Evolutionary conservation across 2,797 vertebrate genomes (phyloP).

Genomic region (Siniperca undulata): DNA sequence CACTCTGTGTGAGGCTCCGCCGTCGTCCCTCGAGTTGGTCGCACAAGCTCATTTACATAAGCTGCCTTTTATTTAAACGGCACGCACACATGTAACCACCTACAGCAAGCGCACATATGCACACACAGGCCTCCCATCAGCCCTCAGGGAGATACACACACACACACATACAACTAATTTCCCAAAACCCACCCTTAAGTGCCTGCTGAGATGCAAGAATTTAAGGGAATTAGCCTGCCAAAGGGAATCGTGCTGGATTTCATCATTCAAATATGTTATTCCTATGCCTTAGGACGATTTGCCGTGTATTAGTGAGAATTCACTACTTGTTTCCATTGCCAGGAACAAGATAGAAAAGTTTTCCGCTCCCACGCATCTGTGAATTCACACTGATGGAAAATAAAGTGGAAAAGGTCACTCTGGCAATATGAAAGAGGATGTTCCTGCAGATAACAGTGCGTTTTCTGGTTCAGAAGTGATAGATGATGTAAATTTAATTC

Average conservation of each 20-base stretch:
- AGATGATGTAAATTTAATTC: conserved; percentile 64
- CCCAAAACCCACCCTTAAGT: conserved; percentile 64
- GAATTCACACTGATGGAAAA: conserved; percentile 49
- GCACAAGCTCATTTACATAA: conserved; percentile 75
- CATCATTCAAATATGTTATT: conserved; percentile 80
- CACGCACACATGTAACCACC: conserved; percentile 59
- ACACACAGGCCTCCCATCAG: conserved; percentile 49
- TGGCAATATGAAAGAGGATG: conserved; percentile 47
- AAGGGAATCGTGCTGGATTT: conserved; percentile 72
- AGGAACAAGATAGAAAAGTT: conserved; percentile 70
- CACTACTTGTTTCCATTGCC: conserved; percentile 54
- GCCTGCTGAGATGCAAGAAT: conserved; percentile 73
- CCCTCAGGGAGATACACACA: conserved; percentile 54
- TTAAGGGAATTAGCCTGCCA: conserved; percentile 75
- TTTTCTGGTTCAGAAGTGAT: conserved; percentile 62
- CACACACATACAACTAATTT: conserved; percentile 63
- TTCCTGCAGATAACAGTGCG: conserved; percentile 46
- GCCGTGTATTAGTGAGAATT: conserved; percentile 63
- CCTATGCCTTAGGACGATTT: conserved; percentile 71
- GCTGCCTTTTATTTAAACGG: conserved; percentile 68
- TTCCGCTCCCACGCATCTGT: conserved; percentile 41
- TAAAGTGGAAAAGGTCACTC: conserved; percentile 66
- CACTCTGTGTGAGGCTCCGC: conserved; percentile 42
- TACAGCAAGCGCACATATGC: conserved; percentile 49
- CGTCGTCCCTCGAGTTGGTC: conserved; percentile 68